Base-by-base conservation (phyloP, 2,888 invertebrate species). In the Philaethria dido region DNA sequence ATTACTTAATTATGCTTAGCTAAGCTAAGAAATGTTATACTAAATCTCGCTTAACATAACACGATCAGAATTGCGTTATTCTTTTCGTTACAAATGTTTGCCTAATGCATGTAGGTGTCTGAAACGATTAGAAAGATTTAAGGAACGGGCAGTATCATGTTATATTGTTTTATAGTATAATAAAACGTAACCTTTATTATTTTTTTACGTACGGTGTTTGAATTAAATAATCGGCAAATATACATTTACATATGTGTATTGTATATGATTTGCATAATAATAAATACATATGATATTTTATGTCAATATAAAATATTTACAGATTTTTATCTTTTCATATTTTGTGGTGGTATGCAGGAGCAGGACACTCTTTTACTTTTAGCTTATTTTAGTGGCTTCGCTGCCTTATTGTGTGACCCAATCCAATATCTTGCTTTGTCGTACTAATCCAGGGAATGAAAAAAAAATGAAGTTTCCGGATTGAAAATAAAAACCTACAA, bases 31-130 rank as follows among this genome's bases (percentile, higher is more conserved):
- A 85, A 86, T 79, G 72, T 70, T 70, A 47, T 67, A 63, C 77
- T 77, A 77, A 74, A 81, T 72, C 72, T 73, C 66, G 78, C 76
- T 76, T 78, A 80, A 83, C 84, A 81, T 82, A 85, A 82, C 80
- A 79, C 69, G 70, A 73, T 66, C 69, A 39, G 70, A 50, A 57
- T 63, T 64, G 55, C 20, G 47, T 64, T 69, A 64, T 33, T 65
- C 20, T 44, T 64, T 62, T 68, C 52, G 22, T 22, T 33, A 67
- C 42, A 50, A 29, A 42, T 57, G 62, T 68, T 60, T 63, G 62
- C 44, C 29, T 63, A 63, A 68, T 45, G 22, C 22, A 52, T 59
- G 59, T 63, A 67, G 62, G 62, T 54, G 63, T 63, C 16, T 44
- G 16, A 59, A 42, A 33, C 29, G 13, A 57, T 59, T 57, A 64